Base-by-base conservation (phyloP, 1,140 invertebrate genomes). In the Carcinoscorpius rotundicauda region DNA sequence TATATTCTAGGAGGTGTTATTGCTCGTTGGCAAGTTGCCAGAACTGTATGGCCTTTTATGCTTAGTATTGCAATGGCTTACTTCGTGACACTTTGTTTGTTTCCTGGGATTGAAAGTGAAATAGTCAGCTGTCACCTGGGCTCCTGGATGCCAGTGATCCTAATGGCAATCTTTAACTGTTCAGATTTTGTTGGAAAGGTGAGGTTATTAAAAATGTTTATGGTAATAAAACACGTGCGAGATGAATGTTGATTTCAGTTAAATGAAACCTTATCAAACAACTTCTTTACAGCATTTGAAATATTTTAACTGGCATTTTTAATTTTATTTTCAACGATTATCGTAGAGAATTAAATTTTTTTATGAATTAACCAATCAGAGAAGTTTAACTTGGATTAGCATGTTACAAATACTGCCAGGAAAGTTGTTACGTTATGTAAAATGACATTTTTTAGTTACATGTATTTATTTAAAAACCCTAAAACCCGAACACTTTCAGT, bases 51-150 rank as follows among this genome's bases (percentile, higher is more conserved):
- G 77, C 89, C 89, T 0, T 92, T 91, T 76, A 93, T 93, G 90
- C 78, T 88, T 10, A 87, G 87, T 11, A 93, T 94, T 63, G 85
- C 84, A 2, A 75, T 91, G 50, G 88, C 89, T 10, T 94, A 94
- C 73, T 89, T 89, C 72, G 88, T 92, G 0, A 94, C 91, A 0
- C 79, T 93, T 1, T 89, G 86, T 65, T 78, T 94, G 3, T 95
- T 94, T 73, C 91, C 91, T 4, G 91, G 91, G 50, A 91, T 95
- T 49, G 84, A 89, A 64, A 90, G 89, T 0, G 90, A 94, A 77
- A 86, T 95, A 52, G 81, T 85, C 52, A 92, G 88, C 52, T 93
- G 90, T 71, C 82, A 81, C 48, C 84, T 91, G 49, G 83, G 84
- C 5, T 85, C 85, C 3, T 94, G 91, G 91, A 92, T 93, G 89